Conservation (phyloP, 2,888 invertebrate genomes). For the Salpingus planirostris region DNA sequence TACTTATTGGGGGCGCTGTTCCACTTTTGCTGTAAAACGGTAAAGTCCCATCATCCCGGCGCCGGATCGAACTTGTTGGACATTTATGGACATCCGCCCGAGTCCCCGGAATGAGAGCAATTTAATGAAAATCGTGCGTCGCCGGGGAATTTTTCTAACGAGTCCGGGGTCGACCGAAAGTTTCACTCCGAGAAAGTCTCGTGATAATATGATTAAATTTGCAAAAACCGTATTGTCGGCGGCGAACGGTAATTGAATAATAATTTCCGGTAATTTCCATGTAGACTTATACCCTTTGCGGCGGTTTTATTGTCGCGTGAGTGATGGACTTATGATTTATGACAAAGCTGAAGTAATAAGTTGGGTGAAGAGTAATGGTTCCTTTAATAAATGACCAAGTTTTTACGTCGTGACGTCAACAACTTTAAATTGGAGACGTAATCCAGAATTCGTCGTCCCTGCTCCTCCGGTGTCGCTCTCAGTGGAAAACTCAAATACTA, state of each 20-base stretch:
- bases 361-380: constrained; percentile 9
- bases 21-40: neutral
- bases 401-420: constrained; percentile 10
- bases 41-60: neutral
- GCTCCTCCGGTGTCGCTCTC: constrained; percentile 7
- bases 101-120: no score
- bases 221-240: no score
- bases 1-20: constrained; percentile 1
- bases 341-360: constrained; percentile 9
- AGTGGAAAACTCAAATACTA: constrained; percentile 19
- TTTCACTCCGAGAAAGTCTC: no score
- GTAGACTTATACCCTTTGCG: no score
- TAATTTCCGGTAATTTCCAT: no score
- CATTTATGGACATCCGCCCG: no score
- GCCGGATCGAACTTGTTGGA: no score
- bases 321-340: constrained; percentile 12
- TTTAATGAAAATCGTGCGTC: no score
- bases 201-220: no score
- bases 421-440: constrained; percentile 14
- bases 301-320: constrained; percentile 5
- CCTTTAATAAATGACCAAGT: constrained; percentile 11
- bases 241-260: no score
- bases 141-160: no score
- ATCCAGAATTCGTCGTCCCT: constrained; percentile 12
- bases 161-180: no score